Evolutionary conservation across 2,797 vertebrate species (phyloP).

Genomic region (Cichlasoma orientale): DNA sequence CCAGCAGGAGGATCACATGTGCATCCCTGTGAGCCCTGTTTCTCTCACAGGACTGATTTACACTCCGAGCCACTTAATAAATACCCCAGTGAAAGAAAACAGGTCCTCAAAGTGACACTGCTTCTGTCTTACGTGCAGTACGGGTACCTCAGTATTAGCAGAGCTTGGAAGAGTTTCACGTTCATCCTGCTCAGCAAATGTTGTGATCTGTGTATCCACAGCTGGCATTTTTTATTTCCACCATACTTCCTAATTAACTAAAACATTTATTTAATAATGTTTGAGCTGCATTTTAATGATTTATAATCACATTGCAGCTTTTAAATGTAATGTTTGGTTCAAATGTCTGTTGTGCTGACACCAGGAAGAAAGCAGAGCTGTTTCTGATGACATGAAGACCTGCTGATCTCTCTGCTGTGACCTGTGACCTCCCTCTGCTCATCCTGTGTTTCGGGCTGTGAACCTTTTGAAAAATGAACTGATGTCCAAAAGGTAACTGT

Average conservation of each 20-base stretch:
- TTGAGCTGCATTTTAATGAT: not conserved
- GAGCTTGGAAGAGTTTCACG: not conserved
- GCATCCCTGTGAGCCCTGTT: not conserved
- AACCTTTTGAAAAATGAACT: not conserved
- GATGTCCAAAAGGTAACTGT: not conserved
- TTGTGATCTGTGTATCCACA: not conserved
- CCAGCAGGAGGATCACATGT: too few relatives aligned
- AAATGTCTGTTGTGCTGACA: not conserved
- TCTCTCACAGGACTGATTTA: not conserved
- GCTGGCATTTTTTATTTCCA: too few relatives aligned
- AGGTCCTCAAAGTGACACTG: not conserved
- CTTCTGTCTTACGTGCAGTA: not conserved
- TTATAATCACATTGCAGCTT: not conserved
- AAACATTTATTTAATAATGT: not conserved
- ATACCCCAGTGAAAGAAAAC: not conserved
- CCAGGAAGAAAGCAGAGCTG: not conserved
- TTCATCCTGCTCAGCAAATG: not conserved
- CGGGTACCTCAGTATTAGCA: not conserved
- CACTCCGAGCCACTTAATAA: not conserved
- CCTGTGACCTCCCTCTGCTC: constrained; percentile 10
- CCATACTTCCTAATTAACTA: too few relatives aligned
- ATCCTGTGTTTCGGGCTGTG: constrained; percentile 5
- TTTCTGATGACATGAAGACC: not conserved
- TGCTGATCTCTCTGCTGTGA: constrained; percentile 15
- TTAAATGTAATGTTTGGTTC: not conserved